Base-by-base conservation (phyloP, 1,140 invertebrate genomes). In the Drepana arcuata region DNA sequence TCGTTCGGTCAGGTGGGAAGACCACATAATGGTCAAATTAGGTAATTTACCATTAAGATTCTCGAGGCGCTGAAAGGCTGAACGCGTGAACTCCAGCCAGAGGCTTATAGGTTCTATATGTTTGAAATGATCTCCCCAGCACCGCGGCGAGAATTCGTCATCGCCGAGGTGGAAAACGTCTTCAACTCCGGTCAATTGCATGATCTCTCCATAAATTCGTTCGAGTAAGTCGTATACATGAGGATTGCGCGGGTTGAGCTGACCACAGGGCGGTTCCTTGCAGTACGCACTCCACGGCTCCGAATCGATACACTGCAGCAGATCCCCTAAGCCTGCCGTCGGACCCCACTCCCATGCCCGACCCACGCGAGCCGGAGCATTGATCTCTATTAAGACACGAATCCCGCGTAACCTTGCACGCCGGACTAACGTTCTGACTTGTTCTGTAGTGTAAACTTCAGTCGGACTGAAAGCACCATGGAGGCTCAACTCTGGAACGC, bases 81-180 rank as follows among this genome's bases (percentile, higher is more conserved):
- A 87, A 0, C 73, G 53, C 34, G 91, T 91, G 49, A 91, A 92
- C 23, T 91, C 86, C 2, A 88, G 86, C 91, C 91, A 93, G 7
- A 92, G 62, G 1, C 87, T 84, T 16, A 89, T 85, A n/a, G 90
- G 83, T 64, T 91, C 89, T 1, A 87, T 89, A 41, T 89, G 86
- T 41, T 88, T 89, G 16, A 86, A 86, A 30, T 87, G 84, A 48
- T 91, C 86, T 1, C 80, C 79, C 89, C 89, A 91, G 48, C 90
- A 92, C 15, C 33, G 14, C 16, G 41, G 38, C 0, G 47, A 67
- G 14, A 93, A 89, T 72, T 93, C 92, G 62, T 93, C 91, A 7
- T 92, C 92, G 12, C 93, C 93, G 38, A 94, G 84, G 71, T 95
- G 93, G 51, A 93, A 88, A 12, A 91, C 70, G 49, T 91, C 90